Base-by-base conservation (phyloP, 2,113 vertebrate genomes). In the Phrynocephalus versicolor region DNA sequence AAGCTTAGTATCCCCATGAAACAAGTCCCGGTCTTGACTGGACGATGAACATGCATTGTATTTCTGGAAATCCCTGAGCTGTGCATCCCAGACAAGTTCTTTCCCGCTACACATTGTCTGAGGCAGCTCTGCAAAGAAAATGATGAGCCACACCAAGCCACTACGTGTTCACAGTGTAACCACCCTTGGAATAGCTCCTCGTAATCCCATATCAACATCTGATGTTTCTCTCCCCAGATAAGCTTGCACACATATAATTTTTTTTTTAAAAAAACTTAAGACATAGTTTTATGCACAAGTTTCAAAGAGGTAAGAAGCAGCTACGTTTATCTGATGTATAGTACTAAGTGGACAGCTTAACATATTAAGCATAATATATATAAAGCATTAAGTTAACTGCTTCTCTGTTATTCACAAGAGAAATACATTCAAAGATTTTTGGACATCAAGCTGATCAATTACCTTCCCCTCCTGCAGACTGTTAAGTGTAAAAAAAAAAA, bases 11-110 rank as follows among this genome's bases (percentile, higher is more conserved):
- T 55, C 33, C 45, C 79, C 71, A 87, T 75, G 69, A 90, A 87
- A 93, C 70, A 94, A 93, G 84, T 55, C 72, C 88, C 91, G 89
- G 87, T 73, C 81, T 84, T 80, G 60, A 27, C 83, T 78, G 62
- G 58, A 9, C 80, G 74, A 12, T 84, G 81, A 87, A 64, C 74
- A 62, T 86, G 77, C 1, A 55, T 90, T 51, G 88, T 91, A 81
- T 85, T 85, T 89, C 89, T 89, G 91, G 84, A 51, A 69, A 85
- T 58, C 25, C 9, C 23, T 67, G 60, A 88, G 35, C 60, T 89
- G 87, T 87, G 55, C 77, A 88, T 0, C 80, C 89, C 75, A 67
- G 82, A 79, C 55, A 67, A 86, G 88, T 70, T 89, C 64, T 58
- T 73, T 75, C 74, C 87, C 25, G 41, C 89, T 88, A 85, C n/a